phyloP scores from a whole-genome alignment of 2,888 invertebrate genomes.

The Scaptodrosophila latifasciaeformis region DNA sequence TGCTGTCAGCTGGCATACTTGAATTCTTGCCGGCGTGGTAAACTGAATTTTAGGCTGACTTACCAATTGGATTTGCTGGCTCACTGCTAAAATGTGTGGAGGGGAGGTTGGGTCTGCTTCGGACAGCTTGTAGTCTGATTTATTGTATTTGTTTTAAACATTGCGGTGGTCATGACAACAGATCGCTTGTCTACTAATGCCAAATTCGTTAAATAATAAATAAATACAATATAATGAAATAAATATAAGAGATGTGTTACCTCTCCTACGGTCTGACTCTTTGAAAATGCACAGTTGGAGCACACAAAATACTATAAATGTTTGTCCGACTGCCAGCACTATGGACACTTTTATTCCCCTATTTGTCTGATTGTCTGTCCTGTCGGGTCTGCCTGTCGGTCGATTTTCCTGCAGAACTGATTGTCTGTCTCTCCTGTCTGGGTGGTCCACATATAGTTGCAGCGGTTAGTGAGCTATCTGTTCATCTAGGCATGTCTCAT shows the following conservation, averaged over 20 bases:
- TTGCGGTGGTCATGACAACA: slow-evolving; percentile 43
- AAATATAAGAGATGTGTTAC: too few relatives aligned
- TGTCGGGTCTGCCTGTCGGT: slow-evolving; percentile 15
- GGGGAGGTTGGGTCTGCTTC: too few relatives aligned
- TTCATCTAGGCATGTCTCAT: slow-evolving; percentile 23
- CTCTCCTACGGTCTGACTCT: too few relatives aligned
- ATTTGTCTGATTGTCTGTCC: slow-evolving; percentile 27
- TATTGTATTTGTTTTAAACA: slow-evolving; percentile 60
- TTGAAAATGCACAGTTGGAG: not conserved
- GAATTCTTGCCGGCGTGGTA: too few relatives aligned
- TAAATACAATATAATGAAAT: slow-evolving; percentile 55
- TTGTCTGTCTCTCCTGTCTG: not conserved
- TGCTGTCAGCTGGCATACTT: too few relatives aligned
- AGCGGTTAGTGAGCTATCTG: not conserved
- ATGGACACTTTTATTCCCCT: slow-evolving; percentile 27
- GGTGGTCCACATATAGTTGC: slow-evolving; percentile 22
- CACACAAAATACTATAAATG: slow-evolving; percentile 19
- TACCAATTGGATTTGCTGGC: too few relatives aligned
- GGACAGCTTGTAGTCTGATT: slow-evolving; percentile 39
- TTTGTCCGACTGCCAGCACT: not conserved
- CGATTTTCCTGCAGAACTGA: too few relatives aligned
- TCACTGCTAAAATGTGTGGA: too few relatives aligned
- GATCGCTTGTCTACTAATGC: slow-evolving; percentile 32
- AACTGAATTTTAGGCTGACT: too few relatives aligned
- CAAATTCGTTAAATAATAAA: slow-evolving; percentile 62